These are phyloP conservation scores for Colinus virginianus DNA, from an alignment of 2,113 vertebrate genomes.

Conservation along the genomic window DNA sequence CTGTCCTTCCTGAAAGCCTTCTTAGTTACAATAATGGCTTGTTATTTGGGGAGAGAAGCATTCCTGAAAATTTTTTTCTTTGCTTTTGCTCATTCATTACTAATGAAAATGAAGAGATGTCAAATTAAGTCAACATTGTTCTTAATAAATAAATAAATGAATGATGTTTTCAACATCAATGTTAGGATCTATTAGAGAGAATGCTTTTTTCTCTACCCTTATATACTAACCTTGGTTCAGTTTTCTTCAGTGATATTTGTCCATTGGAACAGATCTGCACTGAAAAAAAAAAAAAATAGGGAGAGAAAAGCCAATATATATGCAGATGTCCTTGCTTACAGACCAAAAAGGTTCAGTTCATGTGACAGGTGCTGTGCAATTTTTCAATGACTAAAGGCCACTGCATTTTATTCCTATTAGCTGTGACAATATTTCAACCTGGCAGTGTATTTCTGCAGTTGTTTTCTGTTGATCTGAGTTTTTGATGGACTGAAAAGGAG, in stretches of 20 bases:
- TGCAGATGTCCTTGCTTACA: background rate
- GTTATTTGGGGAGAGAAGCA: conserved; percentile 37
- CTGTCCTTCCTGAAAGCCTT: background rate
- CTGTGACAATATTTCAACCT: background rate
- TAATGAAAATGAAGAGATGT: conserved; percentile 62
- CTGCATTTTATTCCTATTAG: background rate
- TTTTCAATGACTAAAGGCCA: background rate
- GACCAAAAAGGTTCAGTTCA: background rate
- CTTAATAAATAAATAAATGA: background rate
- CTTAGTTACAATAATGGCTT: conserved; percentile 24
- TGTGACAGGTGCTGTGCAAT: background rate
- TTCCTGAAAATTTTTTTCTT: conserved; percentile 38
- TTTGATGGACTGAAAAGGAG: background rate
- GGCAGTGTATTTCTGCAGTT: background rate
- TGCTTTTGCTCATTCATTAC: conserved; percentile 34
- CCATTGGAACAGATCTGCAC: background rate
- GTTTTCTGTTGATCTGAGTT: background rate
- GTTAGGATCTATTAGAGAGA: conserved; percentile 19
- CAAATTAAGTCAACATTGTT: conserved; percentile 13
- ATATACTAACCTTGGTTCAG: background rate
- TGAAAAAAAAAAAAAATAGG: background rate
- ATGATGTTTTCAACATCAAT: background rate
- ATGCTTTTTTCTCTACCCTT: background rate
- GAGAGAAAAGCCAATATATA: background rate
- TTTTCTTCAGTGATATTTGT: background rate